Evolutionary conservation across 2,797 vertebrate genomes (phyloP).

Genomic region (Neoniphon sammara): DNA sequence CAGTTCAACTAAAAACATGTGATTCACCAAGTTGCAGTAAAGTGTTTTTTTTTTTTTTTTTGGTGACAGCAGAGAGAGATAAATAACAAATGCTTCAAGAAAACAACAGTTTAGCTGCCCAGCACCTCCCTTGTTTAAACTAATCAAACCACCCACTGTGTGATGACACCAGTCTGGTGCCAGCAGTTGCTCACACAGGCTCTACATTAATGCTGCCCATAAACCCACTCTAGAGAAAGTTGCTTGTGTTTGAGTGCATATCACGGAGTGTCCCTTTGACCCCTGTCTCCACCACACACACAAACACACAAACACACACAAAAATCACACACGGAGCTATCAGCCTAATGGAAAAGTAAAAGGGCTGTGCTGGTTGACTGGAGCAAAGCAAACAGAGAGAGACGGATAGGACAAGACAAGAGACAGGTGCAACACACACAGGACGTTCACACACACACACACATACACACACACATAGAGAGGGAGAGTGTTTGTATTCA

Average conservation of each 20-base stretch:
- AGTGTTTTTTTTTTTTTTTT: conserved; percentile 25
- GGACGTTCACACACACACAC: conserved; percentile 42
- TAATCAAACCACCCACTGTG: conserved; percentile 43
- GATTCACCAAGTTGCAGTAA: neutral
- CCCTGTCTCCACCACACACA: neutral
- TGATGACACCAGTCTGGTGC: conserved; percentile 31
- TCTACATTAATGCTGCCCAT: conserved; percentile 43
- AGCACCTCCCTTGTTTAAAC: conserved; percentile 44
- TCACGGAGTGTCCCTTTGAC: conserved; percentile 56
- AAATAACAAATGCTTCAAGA: conserved; percentile 4
- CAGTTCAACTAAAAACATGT: neutral
- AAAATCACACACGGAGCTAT: conserved; percentile 47
- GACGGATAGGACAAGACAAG: conserved; percentile 60
- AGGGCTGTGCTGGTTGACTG: conserved; percentile 68
- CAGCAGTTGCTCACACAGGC: conserved; percentile 18
- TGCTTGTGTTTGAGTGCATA: conserved; percentile 34
- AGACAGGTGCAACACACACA: conserved; percentile 70
- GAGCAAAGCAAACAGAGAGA: conserved; percentile 68
- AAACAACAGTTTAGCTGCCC: conserved; percentile 39
- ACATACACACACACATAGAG: neutral
- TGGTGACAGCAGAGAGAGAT: conserved; percentile 10
- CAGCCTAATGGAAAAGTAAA: conserved; percentile 77
- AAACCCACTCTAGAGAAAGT: conserved; percentile 53
- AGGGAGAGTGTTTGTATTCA: conserved; percentile 2
- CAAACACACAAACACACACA: neutral